Evolutionary conservation across 2,888 invertebrate genomes (phyloP), one percentile per base, ranked within the genome.

Genomic region (Leucoma salicis): DNA sequence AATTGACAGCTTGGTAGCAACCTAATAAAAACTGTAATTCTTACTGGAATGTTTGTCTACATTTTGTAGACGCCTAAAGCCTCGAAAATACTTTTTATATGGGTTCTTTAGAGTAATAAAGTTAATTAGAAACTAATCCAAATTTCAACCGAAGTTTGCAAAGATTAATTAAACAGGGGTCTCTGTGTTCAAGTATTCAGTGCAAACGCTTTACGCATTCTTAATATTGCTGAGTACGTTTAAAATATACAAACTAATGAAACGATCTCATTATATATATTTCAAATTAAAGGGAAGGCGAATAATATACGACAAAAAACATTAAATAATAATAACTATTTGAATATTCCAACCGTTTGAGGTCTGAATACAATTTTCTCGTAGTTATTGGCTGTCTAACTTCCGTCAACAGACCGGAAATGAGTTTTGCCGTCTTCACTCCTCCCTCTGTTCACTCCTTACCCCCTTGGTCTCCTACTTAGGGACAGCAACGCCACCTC

Each of bases 351-450:
- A 76, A 74, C 69, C 66, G 71, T 66, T 75, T 71, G 64, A 69
- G 60, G 75, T 72, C 68, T 74, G 74, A 80, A 79, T 76, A 76
- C 63, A 73, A 74, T 78, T 82, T 82, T 82, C 82, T 72, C 43
- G 46, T 48, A 67, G 77, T 84, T 81, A 86, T 83, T 85, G 84
- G 78, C 72, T 72, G 73, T 74, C 71, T 57, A 68, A 65, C 76
- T 80, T 82, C 82, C 82, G 80, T 60, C 75, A 74, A 66, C 78
- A 67, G 69, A 65, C 75, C 75, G 88, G 88, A 89, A 88, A 88
- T 89, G 87, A 88, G 86, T 82, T 86, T 78, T 70, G 55, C 78
- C 69, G 55, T 70, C 67, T 61, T 59, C 49, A 40, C 53, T 57
- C 57, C 58, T 35, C 32, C 49, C 42, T 66, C 53, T 78, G 68